Base-by-base conservation (phyloP, 1,140 invertebrate genomes). In the Zaprionus nigranus region DNA sequence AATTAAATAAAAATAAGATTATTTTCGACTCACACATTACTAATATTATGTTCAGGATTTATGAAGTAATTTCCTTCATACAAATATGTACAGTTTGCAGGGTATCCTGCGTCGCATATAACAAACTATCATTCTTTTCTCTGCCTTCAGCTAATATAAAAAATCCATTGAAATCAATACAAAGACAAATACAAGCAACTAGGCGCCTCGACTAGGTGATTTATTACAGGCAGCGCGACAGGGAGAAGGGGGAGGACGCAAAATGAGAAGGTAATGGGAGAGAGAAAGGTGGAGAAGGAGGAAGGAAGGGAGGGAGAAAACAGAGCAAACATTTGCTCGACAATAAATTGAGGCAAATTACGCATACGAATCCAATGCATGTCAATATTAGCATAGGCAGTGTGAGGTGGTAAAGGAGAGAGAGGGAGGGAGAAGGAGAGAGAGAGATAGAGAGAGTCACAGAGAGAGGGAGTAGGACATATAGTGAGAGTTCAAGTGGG, bases 331-430 rank as follows among this genome's bases (percentile, higher is more conserved):
- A 76, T 65, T 56, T 60, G 68, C 11, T n/a, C 36, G 75, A 75
- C 67, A 72, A 86, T 79, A 79, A 79, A 86, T 86, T 82, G 68
- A 74, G 72, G 65, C 68, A 86, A 87, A 86, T 86, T 82, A 86
- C 81, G 83, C 64, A 86, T 76, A 75, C 76, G 79, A 79, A 82
- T 66, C 58, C 61, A 56, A 36, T 70, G 75, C 68, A 64, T 56
- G 68, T 82, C 71, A 86, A 85, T 85, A 85, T 85, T 82, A 86
- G 79, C 82, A 85, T 86, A 79, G 79, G 36, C 38, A 56, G 79
- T 11, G 46, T 17, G 15, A 17, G 40, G 6, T n/a, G 40, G n/a
- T 7, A n/a, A 9, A 38, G 54, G 51, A 71, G 64, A 34, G 30
- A 28, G 22, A 17, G 28, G 11, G 28, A 7, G 12, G 13, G 5